phyloP scores from a whole-genome alignment of 1,140 invertebrate genomes.

The Cyphomyrmex costatus region DNA sequence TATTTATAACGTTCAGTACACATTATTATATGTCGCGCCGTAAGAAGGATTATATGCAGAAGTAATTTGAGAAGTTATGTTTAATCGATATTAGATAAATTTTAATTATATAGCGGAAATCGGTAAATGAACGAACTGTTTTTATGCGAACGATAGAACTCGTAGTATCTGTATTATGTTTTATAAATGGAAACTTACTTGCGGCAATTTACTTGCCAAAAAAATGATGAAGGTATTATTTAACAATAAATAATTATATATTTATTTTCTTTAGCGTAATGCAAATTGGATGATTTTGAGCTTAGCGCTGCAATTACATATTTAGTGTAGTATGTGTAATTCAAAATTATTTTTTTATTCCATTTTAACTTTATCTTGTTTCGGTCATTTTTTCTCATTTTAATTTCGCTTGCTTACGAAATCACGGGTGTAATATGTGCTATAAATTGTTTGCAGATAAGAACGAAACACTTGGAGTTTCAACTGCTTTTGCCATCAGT shows the following conservation, averaged over 20 bases:
- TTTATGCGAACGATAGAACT: not conserved
- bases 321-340: not conserved
- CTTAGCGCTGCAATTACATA: not conserved
- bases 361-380: slow-evolving; percentile 9
- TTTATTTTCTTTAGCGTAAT: not conserved
- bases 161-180: not conserved
- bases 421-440: not conserved
- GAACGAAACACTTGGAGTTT: slow-evolving; percentile 22
- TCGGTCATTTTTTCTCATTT: slow-evolving; percentile 1
- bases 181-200: not conserved
- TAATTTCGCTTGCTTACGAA: slow-evolving; percentile 23
- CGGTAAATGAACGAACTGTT: slow-evolving; percentile 14
- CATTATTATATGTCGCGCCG: slow-evolving; percentile 43
- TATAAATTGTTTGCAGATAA: slow-evolving; percentile 20
- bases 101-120: not conserved
- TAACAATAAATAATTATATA: not conserved
- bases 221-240: not conserved
- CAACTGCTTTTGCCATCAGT: slow-evolving; percentile 29
- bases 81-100: not conserved
- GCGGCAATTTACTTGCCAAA: not conserved
- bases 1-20: slow-evolving; percentile 8
- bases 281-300: slow-evolving; percentile 11
- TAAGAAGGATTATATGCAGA: not conserved
- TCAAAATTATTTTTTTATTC: not conserved
- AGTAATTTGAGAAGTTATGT: not conserved